Evolutionary conservation across 2,113 vertebrate species (phyloP).

Genomic region (Pangasianodon hypophthalmus): DNA sequence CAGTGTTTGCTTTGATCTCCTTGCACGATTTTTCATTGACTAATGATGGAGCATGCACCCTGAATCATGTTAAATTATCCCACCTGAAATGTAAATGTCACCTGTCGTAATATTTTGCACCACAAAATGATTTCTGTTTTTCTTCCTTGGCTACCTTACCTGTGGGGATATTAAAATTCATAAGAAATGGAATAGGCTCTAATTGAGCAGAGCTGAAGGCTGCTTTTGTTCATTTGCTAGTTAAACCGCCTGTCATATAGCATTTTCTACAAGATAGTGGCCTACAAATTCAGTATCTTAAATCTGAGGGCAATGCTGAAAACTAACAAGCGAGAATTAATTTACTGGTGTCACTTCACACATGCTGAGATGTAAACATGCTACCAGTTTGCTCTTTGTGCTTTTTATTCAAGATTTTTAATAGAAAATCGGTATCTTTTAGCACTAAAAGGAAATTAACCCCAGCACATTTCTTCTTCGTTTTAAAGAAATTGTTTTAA

Average conservation of each 20-base stretch:
- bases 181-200: constrained; percentile 68
- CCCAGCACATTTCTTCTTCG: constrained; percentile 54
- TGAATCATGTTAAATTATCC: constrained; percentile 82
- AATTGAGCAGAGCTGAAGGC: constrained; percentile 72
- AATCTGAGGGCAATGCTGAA: background rate
- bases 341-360: background rate
- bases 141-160: constrained; percentile 66
- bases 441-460: constrained; percentile 44
- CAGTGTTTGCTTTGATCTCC: constrained; percentile 89
- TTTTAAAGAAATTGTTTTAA: constrained; percentile 61
- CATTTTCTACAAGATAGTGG: constrained; percentile 63
- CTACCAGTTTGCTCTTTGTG: background rate
- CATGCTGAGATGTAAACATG: background rate
- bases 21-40: constrained; percentile 68
- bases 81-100: constrained; percentile 68
- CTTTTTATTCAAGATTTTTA: background rate
- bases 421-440: background rate
- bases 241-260: constrained; percentile 69
- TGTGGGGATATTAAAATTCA: constrained; percentile 69
- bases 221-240: constrained; percentile 68
- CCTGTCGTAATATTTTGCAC: constrained; percentile 73
- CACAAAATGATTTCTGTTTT: constrained; percentile 56
- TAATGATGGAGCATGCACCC: constrained; percentile 80
- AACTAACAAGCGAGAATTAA: constrained; percentile 16
- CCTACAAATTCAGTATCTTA: constrained; percentile 34